Evolutionary conservation across 2,888 invertebrate species (phyloP).

Genomic region (Chloroclystis v-ata): DNA sequence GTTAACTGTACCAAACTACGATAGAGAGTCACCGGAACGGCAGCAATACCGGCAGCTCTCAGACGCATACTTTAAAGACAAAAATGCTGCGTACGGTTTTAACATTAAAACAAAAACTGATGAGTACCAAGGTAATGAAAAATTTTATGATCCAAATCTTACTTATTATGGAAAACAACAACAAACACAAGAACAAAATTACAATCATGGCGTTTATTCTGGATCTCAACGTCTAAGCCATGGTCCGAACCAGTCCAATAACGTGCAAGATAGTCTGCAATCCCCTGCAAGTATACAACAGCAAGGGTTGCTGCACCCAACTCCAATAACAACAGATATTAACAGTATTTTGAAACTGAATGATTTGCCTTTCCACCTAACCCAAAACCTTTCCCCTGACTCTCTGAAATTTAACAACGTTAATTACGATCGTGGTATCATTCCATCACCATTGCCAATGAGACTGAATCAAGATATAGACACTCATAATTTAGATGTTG

Average conservation of each 20-base stretch:
- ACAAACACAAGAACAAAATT: slow-evolving; percentile 41
- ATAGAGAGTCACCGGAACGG: slow-evolving; percentile 55
- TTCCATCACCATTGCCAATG: slow-evolving; percentile 57
- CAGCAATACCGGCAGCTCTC: slow-evolving; percentile 57
- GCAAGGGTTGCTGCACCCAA: slow-evolving; percentile 43
- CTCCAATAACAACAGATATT: slow-evolving; percentile 44
- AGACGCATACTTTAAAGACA: slow-evolving; percentile 66
- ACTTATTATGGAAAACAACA: slow-evolving; percentile 48
- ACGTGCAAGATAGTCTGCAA: slow-evolving; percentile 49
- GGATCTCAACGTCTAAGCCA: slow-evolving; percentile 43
- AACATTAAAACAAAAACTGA: slow-evolving; percentile 61
- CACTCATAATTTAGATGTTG: slow-evolving; percentile 64
- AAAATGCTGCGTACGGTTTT: slow-evolving; percentile 57
- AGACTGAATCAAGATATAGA: slow-evolving; percentile 68
- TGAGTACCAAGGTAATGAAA: slow-evolving; percentile 44
- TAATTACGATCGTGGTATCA: slow-evolving; percentile 52
- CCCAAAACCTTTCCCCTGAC: slow-evolving; percentile 51
- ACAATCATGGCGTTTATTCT: slow-evolving; percentile 41
- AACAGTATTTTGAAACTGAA: slow-evolving; percentile 58
- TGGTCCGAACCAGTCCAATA: slow-evolving; percentile 40
- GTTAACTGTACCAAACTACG: slow-evolving; percentile 42
- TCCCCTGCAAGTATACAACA: slow-evolving; percentile 46
- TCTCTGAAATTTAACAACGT: slow-evolving; percentile 47
- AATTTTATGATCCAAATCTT: slow-evolving; percentile 45
- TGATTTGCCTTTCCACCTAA: slow-evolving; percentile 61